A percentile compares a stretch with the other conserved stretches of the same genome.
Evolutionary conservation across 2,797 vertebrate species (phyloP).

Genomic region (Eidolon dupreanum): DNA sequence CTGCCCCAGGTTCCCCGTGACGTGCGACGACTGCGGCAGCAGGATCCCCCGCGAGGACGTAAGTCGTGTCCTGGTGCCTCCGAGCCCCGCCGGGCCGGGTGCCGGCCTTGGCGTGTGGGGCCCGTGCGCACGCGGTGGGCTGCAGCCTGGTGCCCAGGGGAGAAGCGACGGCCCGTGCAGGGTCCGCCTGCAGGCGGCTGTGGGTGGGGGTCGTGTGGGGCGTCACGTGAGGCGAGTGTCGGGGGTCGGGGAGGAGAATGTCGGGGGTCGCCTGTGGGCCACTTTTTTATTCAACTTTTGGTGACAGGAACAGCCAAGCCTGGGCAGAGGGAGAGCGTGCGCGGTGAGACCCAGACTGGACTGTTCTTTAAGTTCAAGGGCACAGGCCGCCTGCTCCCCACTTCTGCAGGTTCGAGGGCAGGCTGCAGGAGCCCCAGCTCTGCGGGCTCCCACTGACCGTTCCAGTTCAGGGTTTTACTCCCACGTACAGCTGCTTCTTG

Average conservation of each 20-base stretch:
- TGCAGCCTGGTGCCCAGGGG: neutral
- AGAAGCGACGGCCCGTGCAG: neutral
- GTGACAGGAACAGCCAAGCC: neutral
- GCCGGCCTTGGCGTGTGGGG: accelerated
- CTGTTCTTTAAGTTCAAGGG: neutral
- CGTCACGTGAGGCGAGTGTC: too few species aligned
- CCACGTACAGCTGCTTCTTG: too few species aligned
- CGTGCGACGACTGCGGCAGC: conserved; percentile 95
- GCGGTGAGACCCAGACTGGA: accelerated
- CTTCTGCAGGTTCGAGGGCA: too few species aligned
- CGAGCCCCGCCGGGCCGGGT: accelerated
- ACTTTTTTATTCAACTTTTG: accelerated
- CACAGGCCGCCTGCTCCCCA: neutral
- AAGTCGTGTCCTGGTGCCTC: neutral
- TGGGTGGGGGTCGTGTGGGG: too few species aligned
- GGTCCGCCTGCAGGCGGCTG: too few species aligned
- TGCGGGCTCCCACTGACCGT: accelerated
- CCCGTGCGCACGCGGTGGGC: too few species aligned
- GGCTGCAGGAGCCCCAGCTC: neutral
- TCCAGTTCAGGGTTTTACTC: too few species aligned
- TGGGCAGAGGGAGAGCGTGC: accelerated
- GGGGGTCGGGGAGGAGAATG: too few species aligned
- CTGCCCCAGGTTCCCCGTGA: conserved; percentile 94
- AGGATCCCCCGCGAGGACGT: conserved; percentile 96
- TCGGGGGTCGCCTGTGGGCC: neutral